Base-by-base conservation (phyloP, 2,888 invertebrate genomes). In the Autographa gamma region DNA sequence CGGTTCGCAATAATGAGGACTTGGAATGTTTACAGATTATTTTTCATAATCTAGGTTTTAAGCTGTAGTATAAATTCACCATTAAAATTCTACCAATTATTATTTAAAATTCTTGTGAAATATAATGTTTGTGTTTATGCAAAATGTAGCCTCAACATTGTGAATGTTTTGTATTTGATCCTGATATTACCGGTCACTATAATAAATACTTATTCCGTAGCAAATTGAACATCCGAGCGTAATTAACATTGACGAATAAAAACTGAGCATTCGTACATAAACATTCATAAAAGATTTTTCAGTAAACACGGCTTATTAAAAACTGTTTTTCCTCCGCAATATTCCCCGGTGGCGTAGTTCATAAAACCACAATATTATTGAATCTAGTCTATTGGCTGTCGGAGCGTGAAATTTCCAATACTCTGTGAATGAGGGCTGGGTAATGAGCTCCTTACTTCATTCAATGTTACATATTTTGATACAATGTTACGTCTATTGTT, bases 391-490 rank as follows among this genome's bases (percentile, higher is more conserved):
- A 59, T 67, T 19, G 56, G 25, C 58, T 63, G 60, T 62, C 66
- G 71, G 56, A 69, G 76, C 74, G 75, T 79, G 74, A 84, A 85
- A 85, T 84, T 83, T 80, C 80, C 85, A 85, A 82, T 82, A 79
- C 73, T 38, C 77, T 84, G 77, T 79, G 78, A 82, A 76, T 60
- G 71, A 67, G 79, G 58, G 31, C 56, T 43, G 38, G 34, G 63
- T 82, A 85, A 84, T 80, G 84, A 85, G 71, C 73, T 69, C 66
- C 73, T 79, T 72, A 70, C 19, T 56, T 56, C 71, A 66, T 69
- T 71, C 60, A 52, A 59, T 59, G 59, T 62, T 65, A 58, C 58
- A 48, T 54, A 54, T 56, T 67, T 76, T 66, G 56, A 74, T 41
- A 61, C 59, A 69, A 79, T 52, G 58, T 58, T 48, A 31, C 25